Percentiles rank a stretch among this genome's conserved stretches.
Evolutionary conservation across 2,888 invertebrate genomes (phyloP).

Genomic region (Calephelis perditalis): DNA sequence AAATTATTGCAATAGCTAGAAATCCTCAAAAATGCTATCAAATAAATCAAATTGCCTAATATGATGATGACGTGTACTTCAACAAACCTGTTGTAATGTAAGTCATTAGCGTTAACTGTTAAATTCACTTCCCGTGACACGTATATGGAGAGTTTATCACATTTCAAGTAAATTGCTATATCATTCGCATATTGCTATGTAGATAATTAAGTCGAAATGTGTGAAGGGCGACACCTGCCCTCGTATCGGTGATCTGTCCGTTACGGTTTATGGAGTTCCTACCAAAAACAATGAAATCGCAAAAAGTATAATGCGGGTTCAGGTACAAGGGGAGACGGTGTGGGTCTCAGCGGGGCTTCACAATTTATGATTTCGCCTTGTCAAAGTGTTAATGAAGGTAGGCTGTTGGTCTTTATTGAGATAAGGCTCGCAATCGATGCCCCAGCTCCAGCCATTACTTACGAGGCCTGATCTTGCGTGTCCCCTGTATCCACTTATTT

Average conservation of each 20-base stretch:
- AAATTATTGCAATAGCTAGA: too few species aligned
- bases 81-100: too few species aligned
- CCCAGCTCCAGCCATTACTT: slow-evolving; percentile 60
- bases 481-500: slow-evolving; percentile 50
- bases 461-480: slow-evolving; percentile 63
- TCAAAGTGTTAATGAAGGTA: slow-evolving; percentile 76
- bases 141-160: not conserved
- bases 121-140: too few species aligned
- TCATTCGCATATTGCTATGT: slow-evolving; percentile 46
- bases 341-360: slow-evolving; percentile 71
- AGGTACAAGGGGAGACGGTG: slow-evolving; percentile 55
- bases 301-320: slow-evolving; percentile 70
- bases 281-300: slow-evolving; percentile 74
- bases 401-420: slow-evolving; percentile 76
- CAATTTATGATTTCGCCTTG: slow-evolving; percentile 75
- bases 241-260: slow-evolving; percentile 65
- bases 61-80: too few species aligned
- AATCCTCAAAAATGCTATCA: too few species aligned
- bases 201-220: slow-evolving; percentile 69
- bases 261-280: slow-evolving; percentile 67
- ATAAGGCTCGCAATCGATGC: slow-evolving; percentile 64
- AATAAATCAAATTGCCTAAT: too few species aligned
- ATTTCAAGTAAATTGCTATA: slow-evolving; percentile 41
- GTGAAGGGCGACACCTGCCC: slow-evolving; percentile 72
- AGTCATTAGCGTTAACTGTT: too few species aligned